A percentile compares a stretch with the other conserved stretches of the same genome.
Conservation (phyloP, 2,888 invertebrate genomes). For the Icerya purchasi region DNA sequence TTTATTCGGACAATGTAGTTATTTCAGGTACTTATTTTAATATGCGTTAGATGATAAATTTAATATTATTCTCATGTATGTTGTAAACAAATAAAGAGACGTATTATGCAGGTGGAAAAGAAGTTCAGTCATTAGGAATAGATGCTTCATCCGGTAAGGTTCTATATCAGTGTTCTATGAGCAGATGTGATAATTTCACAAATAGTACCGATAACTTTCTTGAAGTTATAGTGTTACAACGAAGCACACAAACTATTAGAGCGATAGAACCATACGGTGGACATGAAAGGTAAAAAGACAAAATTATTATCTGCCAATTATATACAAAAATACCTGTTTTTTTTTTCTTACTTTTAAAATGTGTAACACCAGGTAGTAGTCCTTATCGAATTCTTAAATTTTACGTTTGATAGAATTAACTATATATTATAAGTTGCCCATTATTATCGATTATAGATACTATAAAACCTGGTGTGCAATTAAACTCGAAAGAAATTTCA, state of each 20-base stretch:
- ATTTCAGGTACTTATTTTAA: slow-evolving; percentile 65
- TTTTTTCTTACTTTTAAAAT: no score
- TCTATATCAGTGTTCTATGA: slow-evolving; percentile 54
- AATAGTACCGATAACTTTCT: slow-evolving; percentile 26
- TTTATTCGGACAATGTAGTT: slow-evolving; percentile 63
- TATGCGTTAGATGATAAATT: no score
- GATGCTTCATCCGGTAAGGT: slow-evolving; percentile 46
- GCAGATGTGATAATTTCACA: slow-evolving; percentile 49
- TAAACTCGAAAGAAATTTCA: no score
- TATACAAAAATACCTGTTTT: no score
- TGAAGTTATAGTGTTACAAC: slow-evolving; percentile 48
- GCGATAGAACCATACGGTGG: slow-evolving; percentile 76
- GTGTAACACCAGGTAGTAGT: no score
- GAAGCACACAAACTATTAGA: slow-evolving; percentile 67
- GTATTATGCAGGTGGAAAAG: slow-evolving; percentile 45
- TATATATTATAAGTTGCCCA: no score
- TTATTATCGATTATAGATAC: no score
- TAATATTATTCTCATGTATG: slow-evolving; percentile 2
- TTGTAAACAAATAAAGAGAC: neutral
- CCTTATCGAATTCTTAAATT: no score
- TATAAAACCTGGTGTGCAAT: no score
- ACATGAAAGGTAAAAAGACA: slow-evolving; percentile 48
- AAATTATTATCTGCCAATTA: no score
- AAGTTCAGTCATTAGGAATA: slow-evolving; percentile 67
- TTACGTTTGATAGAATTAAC: no score